phyloP scores from a whole-genome alignment of 2,113 vertebrate species.

The Corythoichthys haematopterus region DNA sequence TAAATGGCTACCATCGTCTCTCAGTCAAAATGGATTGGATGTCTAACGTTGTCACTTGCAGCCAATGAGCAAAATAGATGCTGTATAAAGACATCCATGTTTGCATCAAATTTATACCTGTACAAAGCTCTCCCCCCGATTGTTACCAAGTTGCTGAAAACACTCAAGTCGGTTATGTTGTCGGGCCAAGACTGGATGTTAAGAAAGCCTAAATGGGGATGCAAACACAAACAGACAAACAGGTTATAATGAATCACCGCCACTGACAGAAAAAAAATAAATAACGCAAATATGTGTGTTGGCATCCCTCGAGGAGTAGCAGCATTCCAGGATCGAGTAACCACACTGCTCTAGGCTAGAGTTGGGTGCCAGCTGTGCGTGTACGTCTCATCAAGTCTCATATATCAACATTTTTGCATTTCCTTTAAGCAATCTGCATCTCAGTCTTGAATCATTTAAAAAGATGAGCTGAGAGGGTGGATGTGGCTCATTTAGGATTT shows the following conservation, averaged over 20 bases:
- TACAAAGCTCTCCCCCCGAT: slow-evolving; percentile 92
- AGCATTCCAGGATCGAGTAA: slow-evolving; percentile 14
- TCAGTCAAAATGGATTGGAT: too few relatives aligned
- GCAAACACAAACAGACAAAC: slow-evolving; percentile 32
- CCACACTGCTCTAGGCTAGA: slow-evolving; percentile 3
- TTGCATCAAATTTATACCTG: slow-evolving; percentile 71
- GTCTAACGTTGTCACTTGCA: too few relatives aligned
- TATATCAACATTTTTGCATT: slow-evolving; percentile 50
- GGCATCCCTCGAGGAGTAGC: slow-evolving; percentile 23
- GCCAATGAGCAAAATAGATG: too few relatives aligned
- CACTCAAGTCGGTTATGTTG: slow-evolving; percentile 95
- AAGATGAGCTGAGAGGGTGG: slow-evolving; percentile 54
- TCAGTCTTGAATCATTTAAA: slow-evolving; percentile 56
- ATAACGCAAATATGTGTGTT: background rate
- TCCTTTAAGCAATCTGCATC: slow-evolving; percentile 32
- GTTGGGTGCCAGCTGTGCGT: slow-evolving; percentile 15
- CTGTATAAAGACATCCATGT: background rate
- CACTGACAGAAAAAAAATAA: slow-evolving; percentile 10
- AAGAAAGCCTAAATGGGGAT: slow-evolving; percentile 78
- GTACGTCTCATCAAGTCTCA: slow-evolving; percentile 18
- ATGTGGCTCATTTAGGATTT: slow-evolving; percentile 57
- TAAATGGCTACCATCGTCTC: too few relatives aligned
- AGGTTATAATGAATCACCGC: slow-evolving; percentile 30
- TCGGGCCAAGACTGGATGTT: slow-evolving; percentile 98
- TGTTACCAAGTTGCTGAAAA: slow-evolving; percentile 92